A percentile compares a stretch with the other conserved stretches of the same genome.
phyloP scores from a whole-genome alignment of 23 tunicate genomes.

The Halocynthia aurantium region DNA sequence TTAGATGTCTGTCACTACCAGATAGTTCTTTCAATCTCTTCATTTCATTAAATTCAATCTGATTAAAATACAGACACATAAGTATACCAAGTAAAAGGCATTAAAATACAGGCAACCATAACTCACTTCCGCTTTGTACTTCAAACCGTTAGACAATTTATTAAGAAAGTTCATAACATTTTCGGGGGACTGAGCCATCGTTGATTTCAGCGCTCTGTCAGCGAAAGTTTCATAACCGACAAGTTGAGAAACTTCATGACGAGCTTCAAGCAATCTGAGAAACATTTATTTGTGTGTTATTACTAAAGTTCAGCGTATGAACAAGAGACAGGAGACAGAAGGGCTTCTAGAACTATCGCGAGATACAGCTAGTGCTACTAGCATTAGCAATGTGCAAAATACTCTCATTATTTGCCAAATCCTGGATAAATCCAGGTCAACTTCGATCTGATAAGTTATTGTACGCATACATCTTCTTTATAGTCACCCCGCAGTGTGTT shows the following conservation, averaged over 20 bases:
- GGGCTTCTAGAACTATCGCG: too few relatives aligned
- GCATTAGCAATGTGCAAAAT: too few relatives aligned
- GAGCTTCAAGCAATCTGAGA: conserved; percentile 47
- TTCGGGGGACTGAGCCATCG: conserved; percentile 79
- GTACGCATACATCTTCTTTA: too few relatives aligned
- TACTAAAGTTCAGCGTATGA: background rate
- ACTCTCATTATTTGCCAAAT: too few relatives aligned
- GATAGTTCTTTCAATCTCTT: conserved; percentile 28
- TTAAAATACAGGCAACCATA: background rate
- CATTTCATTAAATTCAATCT: conserved; percentile 49
- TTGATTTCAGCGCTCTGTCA: conserved; percentile 70
- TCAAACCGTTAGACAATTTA: conserved; percentile 42
- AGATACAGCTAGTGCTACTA: too few relatives aligned
- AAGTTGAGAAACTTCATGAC: conserved; percentile 63
- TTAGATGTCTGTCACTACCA: conserved; percentile 6
- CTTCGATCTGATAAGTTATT: too few relatives aligned
- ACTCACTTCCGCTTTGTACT: conserved; percentile 44
- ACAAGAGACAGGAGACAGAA: too few relatives aligned
- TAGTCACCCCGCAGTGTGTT: too few relatives aligned
- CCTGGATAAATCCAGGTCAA: too few relatives aligned
- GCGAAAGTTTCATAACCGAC: conserved; percentile 73
- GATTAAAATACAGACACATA: background rate
- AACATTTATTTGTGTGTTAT: background rate
- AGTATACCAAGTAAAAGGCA: background rate
- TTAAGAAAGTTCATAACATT: conserved; percentile 51